Conservation (phyloP, 1,140 invertebrate species). For the Cydia pomonella region DNA sequence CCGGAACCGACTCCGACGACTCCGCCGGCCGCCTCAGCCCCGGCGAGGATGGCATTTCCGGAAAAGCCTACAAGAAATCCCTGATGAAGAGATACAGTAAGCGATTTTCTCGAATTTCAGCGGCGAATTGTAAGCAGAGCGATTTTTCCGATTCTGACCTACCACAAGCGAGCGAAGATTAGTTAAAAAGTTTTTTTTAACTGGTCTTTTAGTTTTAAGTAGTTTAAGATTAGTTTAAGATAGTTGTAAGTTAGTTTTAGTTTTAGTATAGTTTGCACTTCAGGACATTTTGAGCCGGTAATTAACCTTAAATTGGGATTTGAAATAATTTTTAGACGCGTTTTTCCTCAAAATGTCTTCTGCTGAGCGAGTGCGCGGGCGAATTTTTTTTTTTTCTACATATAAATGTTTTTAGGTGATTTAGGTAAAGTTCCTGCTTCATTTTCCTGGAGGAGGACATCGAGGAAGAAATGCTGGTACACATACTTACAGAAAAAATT, state of each 20-base stretch:
- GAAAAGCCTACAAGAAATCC: constrained; percentile 93
- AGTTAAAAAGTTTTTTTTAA: constrained; percentile 3
- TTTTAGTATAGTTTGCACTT: not conserved
- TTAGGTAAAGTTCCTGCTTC: not conserved
- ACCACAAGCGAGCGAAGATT: constrained; percentile 26
- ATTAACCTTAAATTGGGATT: not conserved
- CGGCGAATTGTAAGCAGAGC: constrained; percentile 11
- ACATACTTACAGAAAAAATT: not conserved
- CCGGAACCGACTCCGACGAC: constrained; percentile 88
- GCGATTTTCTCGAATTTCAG: constrained; percentile 67
- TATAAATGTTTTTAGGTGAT: constrained; percentile 8
- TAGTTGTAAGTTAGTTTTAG: constrained; percentile 15
- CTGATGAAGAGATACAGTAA: constrained; percentile 95
- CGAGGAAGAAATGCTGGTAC: not conserved
- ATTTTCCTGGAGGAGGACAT: too few relatives aligned
- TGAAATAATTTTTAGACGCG: not conserved
- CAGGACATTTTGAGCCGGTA: constrained; percentile 7
- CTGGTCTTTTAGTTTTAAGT: constrained; percentile 25
- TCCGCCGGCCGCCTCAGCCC: constrained; percentile 83
- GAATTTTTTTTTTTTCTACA: not conserved
- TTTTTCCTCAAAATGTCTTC: constrained; percentile 12
- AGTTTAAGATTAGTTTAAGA: constrained; percentile 16
- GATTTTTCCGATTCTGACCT: constrained; percentile 23
- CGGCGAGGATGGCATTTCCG: constrained; percentile 80
- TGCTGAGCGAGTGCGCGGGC: not conserved